Percentiles rank a stretch among this genome's conserved stretches.
These are phyloP conservation scores for Anoplopoma fimbria DNA, from an alignment of 2,113 vertebrate species.

Conservation along the genomic window DNA sequence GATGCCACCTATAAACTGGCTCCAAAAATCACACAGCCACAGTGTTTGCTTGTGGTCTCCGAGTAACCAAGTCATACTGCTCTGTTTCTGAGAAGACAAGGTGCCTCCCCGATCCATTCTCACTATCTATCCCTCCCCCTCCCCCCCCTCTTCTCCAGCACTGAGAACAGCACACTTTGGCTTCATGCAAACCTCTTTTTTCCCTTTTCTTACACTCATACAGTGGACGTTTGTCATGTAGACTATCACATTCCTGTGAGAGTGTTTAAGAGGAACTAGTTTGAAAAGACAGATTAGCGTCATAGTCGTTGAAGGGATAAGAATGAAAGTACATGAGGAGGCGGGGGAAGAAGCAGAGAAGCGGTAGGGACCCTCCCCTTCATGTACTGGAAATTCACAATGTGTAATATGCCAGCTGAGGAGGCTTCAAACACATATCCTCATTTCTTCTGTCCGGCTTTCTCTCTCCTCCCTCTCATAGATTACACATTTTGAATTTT, in stretches of 20 bases:
- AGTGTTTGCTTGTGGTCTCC: constrained; percentile 55
- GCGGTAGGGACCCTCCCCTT: constrained; percentile 53
- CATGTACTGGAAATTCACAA: constrained; percentile 74
- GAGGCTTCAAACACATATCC: constrained; percentile 2
- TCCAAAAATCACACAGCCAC: constrained; percentile 3
- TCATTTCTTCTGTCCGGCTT: constrained; percentile 18
- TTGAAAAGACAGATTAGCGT: constrained; percentile 8
- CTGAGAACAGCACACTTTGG: not conserved
- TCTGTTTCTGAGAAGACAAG: constrained; percentile 61
- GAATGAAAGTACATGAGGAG: constrained; percentile 62
- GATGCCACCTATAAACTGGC: constrained; percentile 7
- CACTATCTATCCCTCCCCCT: not conserved
- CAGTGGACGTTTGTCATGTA: not conserved
- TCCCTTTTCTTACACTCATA: not conserved
- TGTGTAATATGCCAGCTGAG: constrained; percentile 40
- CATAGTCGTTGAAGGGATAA: constrained; percentile 52
- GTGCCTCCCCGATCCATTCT: constrained; percentile 55
- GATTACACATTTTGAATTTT: constrained; percentile 25
- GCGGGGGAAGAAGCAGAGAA: constrained; percentile 71
- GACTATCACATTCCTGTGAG: constrained; percentile 26
- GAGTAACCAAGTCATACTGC: constrained; percentile 57
- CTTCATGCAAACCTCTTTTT: constrained; percentile 4
- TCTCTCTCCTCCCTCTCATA: constrained; percentile 2
- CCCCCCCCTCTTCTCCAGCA: not conserved
- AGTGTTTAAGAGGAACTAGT: constrained; percentile 18